A percentile compares a stretch with the other conserved stretches of the same genome.
Evolutionary conservation across 2,888 invertebrate genomes (phyloP).

Genomic region (Amaurobius ferox): DNA sequence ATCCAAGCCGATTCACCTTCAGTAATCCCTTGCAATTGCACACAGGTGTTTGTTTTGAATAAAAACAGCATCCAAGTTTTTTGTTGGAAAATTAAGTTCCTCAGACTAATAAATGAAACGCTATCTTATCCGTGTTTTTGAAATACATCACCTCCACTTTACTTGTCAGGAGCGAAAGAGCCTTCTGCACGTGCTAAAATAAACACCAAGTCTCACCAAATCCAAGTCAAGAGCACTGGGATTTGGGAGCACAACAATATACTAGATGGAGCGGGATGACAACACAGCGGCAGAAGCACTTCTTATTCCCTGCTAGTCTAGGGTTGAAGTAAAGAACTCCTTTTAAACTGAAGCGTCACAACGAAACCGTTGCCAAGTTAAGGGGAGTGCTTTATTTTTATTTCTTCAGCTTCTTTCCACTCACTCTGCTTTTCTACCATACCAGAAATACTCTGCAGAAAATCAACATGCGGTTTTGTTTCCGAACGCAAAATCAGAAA

Average conservation of each 20-base stretch:
- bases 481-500: background rate
- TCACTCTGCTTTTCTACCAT: constrained; percentile 1
- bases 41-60: background rate
- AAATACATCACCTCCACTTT: background rate
- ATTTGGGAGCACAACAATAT: background rate
- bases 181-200: constrained; percentile 46
- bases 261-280: constrained; percentile 34
- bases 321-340: constrained; percentile 6
- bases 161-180: background rate
- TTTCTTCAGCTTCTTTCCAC: constrained; percentile 23
- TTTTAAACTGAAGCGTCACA: constrained; percentile 41
- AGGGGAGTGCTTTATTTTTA: constrained; percentile 29
- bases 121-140: background rate
- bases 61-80: background rate
- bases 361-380: constrained; percentile 38
- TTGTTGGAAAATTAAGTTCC: background rate
- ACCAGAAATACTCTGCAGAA: constrained; percentile 25
- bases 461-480: constrained; percentile 13
- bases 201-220: constrained; percentile 17
- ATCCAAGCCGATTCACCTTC: too few species aligned
- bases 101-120: background rate
- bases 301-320: background rate
- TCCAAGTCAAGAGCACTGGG: background rate
- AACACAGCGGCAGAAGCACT: constrained; percentile 14
- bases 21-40: too few species aligned